A percentile compares a stretch with the other conserved stretches of the same genome.
phyloP scores from a whole-genome alignment of 2,113 vertebrate species.

The Brachypodius melanocephalos region DNA sequence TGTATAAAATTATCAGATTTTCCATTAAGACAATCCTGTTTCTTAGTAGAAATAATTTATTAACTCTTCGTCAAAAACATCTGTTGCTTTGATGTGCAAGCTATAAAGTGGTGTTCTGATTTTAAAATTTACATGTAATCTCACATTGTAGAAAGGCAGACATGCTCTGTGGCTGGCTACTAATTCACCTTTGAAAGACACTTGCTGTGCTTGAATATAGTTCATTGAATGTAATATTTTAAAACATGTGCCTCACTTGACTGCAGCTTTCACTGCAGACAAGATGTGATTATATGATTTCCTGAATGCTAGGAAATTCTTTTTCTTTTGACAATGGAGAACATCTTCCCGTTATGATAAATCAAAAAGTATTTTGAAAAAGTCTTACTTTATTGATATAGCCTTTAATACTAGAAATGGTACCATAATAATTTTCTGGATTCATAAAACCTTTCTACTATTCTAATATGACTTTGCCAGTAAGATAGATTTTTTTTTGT shows the following conservation, averaged over 20 bases:
- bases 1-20: not conserved
- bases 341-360: not conserved
- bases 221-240: not conserved
- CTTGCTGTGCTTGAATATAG: not conserved
- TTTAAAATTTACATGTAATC: not conserved
- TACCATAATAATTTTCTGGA: not conserved
- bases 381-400: not conserved
- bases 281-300: not conserved
- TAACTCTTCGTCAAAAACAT: not conserved
- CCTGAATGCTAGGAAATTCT: not conserved
- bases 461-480: not conserved
- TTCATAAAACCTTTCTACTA: not conserved
- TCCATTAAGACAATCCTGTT: not conserved
- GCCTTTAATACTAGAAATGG: not conserved
- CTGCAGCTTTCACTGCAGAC: not conserved
- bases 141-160: not conserved
- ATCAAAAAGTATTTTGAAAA: not conserved
- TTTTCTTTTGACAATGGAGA: not conserved
- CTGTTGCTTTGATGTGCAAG: not conserved
- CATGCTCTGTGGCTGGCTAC: not conserved
- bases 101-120: not conserved
- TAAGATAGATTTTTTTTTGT: not conserved
- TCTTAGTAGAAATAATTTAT: not conserved
- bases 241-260: not conserved
- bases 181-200: not conserved